Percentiles rank a stretch among this genome's conserved stretches.
These are phyloP conservation scores for Parauchenoglanis ngamensis DNA, from an alignment of 2,797 vertebrate genomes.

Conservation along the genomic window DNA sequence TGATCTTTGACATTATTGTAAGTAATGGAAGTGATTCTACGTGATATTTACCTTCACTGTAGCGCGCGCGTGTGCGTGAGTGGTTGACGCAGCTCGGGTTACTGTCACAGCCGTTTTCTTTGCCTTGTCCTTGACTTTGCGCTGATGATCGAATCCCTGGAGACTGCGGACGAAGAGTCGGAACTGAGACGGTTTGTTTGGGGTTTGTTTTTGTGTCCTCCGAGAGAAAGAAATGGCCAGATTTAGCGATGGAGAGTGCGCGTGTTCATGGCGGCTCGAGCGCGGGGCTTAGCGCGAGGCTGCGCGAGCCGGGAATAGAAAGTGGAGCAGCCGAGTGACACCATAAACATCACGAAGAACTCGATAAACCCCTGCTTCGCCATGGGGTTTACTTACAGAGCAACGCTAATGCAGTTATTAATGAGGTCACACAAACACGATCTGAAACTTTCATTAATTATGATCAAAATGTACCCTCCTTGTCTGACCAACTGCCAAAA, in stretches of 20 bases:
- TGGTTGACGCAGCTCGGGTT: background rate
- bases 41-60: background rate
- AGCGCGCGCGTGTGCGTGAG: no score
- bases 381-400: background rate
- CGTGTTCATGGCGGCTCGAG: slow-evolving; percentile 47
- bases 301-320: slow-evolving; percentile 55
- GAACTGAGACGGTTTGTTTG: slow-evolving; percentile 34
- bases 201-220: slow-evolving; percentile 2
- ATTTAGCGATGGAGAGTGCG: slow-evolving; percentile 36
- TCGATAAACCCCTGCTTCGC: slow-evolving; percentile 10
- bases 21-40: background rate
- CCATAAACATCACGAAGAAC: background rate
- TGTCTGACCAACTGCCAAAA: background rate
- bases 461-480: background rate
- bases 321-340: slow-evolving; percentile 29
- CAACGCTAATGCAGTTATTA: background rate
- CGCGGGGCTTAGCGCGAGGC: slow-evolving; percentile 46
- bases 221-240: slow-evolving; percentile 23
- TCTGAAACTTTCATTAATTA: background rate
- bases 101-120: background rate
- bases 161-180: background rate
- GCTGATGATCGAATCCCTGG: slow-evolving; percentile 15
- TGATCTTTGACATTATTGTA: background rate
- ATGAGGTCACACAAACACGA: background rate
- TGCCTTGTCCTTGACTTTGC: slow-evolving; percentile 37